Base-by-base conservation (phyloP, 1,140 invertebrate genomes). In the Euschistus heros region DNA sequence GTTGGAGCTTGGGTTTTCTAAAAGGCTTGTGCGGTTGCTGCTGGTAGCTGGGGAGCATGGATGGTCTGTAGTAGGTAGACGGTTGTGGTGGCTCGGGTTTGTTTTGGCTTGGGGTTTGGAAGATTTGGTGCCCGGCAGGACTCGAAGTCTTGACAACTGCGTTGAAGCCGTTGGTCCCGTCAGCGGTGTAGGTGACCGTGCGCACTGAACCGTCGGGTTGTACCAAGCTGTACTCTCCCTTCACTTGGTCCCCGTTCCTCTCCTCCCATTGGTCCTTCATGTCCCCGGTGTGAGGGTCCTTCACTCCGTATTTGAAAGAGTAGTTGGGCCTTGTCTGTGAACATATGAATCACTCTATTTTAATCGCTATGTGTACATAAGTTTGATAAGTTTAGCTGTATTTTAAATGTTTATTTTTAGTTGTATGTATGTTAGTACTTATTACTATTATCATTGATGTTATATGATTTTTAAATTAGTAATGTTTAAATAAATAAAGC, bases 191-290 rank as follows among this genome's bases (percentile, higher is more conserved):
- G 70, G 80, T 76, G 2, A 82, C 81, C 18, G 80, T 77, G 33
- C 81, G 75, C 67, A 80, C 79, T 13, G 81, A 81, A 14, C 82
- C 81, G 70, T 84, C 82, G 0, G 81, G 79, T 68, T 82, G 81
- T 5, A 80, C 71, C 15, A 82, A 72, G 0, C 79, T 79, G 73
- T 82, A 83, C 5, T 77, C 77, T 1, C 80, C 80, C 46, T 79
- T 77, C 10, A 80, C 78, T 0, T 78, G 76, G 65, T 80, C 79
- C 7, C 79, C 79, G 60, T 80, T 77, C 13, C 79, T 73, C n/a
- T 77, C 73, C 67, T 80, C 79, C 70, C 78, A 77, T 65, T 79
- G 77, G 6, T 78, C 77, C 60, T 80, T 80, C 2, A 79, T 75
- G 61, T 80, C 79, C 2, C 81, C 78, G 62, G 76, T 82, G 70